Base-by-base conservation (phyloP, 2,888 invertebrate genomes). In the Mechanitis mazaeus region DNA sequence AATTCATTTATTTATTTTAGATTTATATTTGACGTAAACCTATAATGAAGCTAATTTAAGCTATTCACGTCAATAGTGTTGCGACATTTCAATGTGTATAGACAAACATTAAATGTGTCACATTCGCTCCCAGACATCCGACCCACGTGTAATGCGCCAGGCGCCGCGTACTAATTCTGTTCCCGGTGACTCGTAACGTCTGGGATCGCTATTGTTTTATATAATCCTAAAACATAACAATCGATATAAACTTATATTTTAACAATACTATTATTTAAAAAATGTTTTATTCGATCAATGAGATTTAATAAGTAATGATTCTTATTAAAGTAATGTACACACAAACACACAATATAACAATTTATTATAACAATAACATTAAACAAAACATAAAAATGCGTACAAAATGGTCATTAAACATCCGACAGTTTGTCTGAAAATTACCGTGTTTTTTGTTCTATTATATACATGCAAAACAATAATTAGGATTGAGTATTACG, bases 151-250 rank as follows among this genome's bases (percentile, higher is more conserved):
- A 60, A 35, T 69, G 67, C 68, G 72, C 60, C 66, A 70, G 72
- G 76, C 75, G 79, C 76, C 77, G 72, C 71, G 72, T 71, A 71
- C 78, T 76, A 78, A 77, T 78, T 81, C 72, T 72, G 77, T 74
- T 72, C 72, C 72, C 72, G 74, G 73, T 77, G 76, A 74, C 73
- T 75, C 69, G 74, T 85, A 84, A 80, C 50, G 66, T 61, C 66
- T 60, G 60, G 55, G 45, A 55, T 47, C 28, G 33, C 28, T 45
- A 54, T 35, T 47, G 31, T 38, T 54, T 42, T 42, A 33, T 9
- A 33, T 45, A 11, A 59, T 4, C 3, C 35, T 35, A 9, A 20
- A 35, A 20, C 38, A 42, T 9, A 9, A 42, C 42, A 42, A 42
- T 35, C 42, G 42, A 42, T 9, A 42, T 9, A 42, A 6, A 42